phyloP scores from a whole-genome alignment of 1,140 invertebrate genomes.

The Archegozetes longisetosus region DNA sequence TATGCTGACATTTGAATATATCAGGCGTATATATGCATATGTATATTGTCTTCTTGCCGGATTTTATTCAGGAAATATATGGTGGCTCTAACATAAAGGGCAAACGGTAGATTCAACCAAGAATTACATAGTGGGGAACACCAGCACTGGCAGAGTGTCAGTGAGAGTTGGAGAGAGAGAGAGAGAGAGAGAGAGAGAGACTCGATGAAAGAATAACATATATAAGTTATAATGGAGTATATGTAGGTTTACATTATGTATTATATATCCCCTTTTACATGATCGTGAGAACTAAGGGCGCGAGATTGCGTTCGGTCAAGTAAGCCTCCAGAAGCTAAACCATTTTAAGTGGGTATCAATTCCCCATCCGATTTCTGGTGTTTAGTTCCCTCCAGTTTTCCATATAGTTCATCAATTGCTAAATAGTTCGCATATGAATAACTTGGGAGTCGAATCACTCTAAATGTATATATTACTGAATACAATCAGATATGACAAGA shows the following conservation, averaged over 20 bases:
- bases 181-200: too few species aligned
- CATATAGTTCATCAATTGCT: not conserved
- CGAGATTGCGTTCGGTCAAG: not conserved
- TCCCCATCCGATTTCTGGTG: not conserved
- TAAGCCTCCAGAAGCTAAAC: not conserved
- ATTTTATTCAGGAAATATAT: not conserved
- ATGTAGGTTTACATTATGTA: too few species aligned
- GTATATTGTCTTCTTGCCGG: not conserved
- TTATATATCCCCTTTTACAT: too few species aligned
- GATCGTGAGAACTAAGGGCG: not conserved
- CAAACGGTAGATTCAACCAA: not conserved
- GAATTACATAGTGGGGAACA: too few species aligned
- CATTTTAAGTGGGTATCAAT: not conserved
- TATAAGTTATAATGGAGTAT: too few species aligned
- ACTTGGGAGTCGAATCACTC: not conserved
- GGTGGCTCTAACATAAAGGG: not conserved
- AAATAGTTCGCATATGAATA: not conserved
- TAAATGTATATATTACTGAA: not conserved
- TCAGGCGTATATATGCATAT: not conserved
- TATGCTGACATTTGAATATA: not conserved
- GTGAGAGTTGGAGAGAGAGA: too few species aligned
- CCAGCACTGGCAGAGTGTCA: too few species aligned
- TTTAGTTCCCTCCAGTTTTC: too few species aligned
- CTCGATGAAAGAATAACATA: too few species aligned
- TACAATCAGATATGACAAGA: not conserved